phyloP scores from a whole-genome alignment of 2,113 vertebrate species.

The Sialia sialis region DNA sequence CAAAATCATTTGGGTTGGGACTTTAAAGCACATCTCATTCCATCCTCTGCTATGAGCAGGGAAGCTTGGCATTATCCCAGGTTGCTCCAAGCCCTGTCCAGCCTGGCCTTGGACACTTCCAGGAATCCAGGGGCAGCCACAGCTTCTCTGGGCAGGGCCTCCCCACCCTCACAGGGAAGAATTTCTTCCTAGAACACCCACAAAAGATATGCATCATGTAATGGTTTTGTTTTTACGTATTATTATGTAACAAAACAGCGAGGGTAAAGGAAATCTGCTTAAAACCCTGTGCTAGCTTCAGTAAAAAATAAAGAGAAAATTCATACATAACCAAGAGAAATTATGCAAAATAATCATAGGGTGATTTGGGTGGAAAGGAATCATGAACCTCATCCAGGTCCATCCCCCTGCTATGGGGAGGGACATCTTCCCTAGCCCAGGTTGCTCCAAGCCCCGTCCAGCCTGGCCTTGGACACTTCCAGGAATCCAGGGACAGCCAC shows the following conservation, averaged over 20 bases:
- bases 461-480: background rate
- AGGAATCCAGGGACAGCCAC: background rate
- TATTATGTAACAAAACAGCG: too few species aligned
- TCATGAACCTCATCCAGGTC: background rate
- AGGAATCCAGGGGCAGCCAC: background rate
- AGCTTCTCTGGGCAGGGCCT: background rate
- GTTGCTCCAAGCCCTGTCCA: accelerated
- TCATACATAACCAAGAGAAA: accelerated
- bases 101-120: background rate
- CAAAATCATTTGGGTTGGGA: too few species aligned
- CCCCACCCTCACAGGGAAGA: accelerated
- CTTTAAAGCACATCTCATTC: accelerated
- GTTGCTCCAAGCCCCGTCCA: background rate
- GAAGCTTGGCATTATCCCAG: accelerated
- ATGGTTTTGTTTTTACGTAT: background rate
- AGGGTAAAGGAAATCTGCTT: accelerated
- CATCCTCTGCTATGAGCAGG: background rate
- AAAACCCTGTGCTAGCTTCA: background rate
- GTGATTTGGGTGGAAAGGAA: background rate
- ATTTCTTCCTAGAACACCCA: background rate
- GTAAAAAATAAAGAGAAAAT: background rate
- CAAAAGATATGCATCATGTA: background rate
- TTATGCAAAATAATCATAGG: background rate
- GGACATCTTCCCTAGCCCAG: background rate
- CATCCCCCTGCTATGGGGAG: background rate